Conservation (phyloP, 2,113 vertebrate genomes). For the Macroglossus sobrinus region DNA sequence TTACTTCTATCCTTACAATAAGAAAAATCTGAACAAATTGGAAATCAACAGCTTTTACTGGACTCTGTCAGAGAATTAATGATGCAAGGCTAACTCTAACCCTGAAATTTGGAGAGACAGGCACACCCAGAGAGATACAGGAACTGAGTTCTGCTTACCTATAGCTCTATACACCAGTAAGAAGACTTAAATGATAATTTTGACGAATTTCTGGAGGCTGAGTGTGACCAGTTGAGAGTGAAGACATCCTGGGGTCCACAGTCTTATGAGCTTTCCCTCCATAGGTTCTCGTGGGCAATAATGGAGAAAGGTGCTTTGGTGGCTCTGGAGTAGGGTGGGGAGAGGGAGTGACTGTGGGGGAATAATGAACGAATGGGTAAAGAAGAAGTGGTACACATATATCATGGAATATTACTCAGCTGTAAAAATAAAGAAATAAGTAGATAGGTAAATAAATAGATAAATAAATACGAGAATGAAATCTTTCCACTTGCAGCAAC, state of each 20-base stretch:
- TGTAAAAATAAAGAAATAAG: no score
- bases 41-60: not conserved
- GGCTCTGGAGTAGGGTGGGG: not conserved
- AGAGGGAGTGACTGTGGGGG: no score
- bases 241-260: not conserved
- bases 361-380: no score
- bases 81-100: not conserved
- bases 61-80: not conserved
- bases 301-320: not conserved
- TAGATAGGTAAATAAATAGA: no score
- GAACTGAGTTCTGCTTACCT: not conserved
- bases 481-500: no score
- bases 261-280: not conserved
- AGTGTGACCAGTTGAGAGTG: not conserved
- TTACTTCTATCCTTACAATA: not conserved
- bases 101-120: not conserved
- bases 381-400: no score
- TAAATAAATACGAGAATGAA: no score
- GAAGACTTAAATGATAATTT: not conserved
- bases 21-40: not conserved
- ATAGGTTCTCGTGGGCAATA: not conserved
- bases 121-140: not conserved
- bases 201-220: not conserved
- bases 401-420: no score
- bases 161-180: not conserved